Base-by-base conservation (phyloP, 2,888 invertebrate species). In the Tanytarsus gracilentus region DNA sequence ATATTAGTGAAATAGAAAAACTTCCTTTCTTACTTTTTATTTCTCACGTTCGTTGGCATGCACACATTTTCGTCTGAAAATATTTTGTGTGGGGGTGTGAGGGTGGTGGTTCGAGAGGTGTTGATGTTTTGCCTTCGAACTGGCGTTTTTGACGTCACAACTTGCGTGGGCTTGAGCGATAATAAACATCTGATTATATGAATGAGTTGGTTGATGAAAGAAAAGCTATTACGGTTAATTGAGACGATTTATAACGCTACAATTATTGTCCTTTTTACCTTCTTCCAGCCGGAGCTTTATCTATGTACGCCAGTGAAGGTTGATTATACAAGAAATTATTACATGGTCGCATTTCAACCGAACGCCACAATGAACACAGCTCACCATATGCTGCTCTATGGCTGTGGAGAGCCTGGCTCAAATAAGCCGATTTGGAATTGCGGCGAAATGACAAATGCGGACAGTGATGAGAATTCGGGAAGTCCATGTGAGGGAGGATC, bases 361-460 rank as follows among this genome's bases (percentile, higher is more conserved):
- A 90, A 94, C 69, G 91, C 93, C 1, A 85, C 89, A 9, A 90
- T 89, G 87, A 79, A 86, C 69, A 88, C 86, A 4, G 91, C 92
- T 8, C 96, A 96, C 76, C 96, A 96, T 72, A 94, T 96, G 83
- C 76, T 96, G 52, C 72, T 96, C 0, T 96, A 93, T 69, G 95
- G 95, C 11, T 96, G 96, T 68, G 78, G 82, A 2, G 80, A 39
- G 9, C 39, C 91, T 0, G 91, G 90, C 2, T 79, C 81, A 8
- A 75, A 78, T 63, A 80, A 83, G 61, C 73, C 79, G 6, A 4
- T 60, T 6, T 60, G 92, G 93, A 85, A 89, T 71, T 98, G 97
- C 70, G 95, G 97, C 0, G 95, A 95, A 77, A 96, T 96, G 95
- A 75, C 80, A 3, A 74, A 78, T 65, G 26, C 16, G 1, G 58